phyloP scores from a whole-genome alignment of 1,140 invertebrate species.

The Drosophila orena region DNA sequence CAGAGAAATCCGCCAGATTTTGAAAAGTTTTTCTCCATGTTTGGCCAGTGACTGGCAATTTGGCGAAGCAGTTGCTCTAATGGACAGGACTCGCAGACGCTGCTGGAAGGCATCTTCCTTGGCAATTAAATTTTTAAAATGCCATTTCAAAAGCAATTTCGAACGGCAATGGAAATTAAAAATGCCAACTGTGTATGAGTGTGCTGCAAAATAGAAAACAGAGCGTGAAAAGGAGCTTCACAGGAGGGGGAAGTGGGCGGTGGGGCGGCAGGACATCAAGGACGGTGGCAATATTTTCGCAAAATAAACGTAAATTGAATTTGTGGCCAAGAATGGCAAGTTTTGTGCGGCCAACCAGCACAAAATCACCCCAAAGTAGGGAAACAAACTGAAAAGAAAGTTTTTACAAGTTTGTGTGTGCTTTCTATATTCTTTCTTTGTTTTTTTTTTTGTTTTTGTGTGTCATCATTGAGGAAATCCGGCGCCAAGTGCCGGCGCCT shows the following conservation, averaged over 20 bases:
- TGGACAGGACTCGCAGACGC: slow-evolving; percentile 56
- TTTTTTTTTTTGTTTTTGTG: slow-evolving; percentile 14
- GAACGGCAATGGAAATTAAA: slow-evolving; percentile 54
- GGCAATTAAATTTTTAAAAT: slow-evolving; percentile 80
- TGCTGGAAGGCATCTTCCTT: slow-evolving; percentile 36
- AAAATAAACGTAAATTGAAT: slow-evolving; percentile 72
- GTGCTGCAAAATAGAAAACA: slow-evolving; percentile 29
- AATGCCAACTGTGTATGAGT: slow-evolving; percentile 39
- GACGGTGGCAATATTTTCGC: slow-evolving; percentile 45
- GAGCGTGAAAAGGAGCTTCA: slow-evolving; percentile 5
- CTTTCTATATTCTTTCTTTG: not conserved
- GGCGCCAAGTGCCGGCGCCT: slow-evolving; percentile 60
- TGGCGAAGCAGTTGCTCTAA: slow-evolving; percentile 49
- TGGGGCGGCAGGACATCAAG: slow-evolving; percentile 8
- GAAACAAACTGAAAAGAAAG: slow-evolving; percentile 45
- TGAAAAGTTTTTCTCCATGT: slow-evolving; percentile 9
- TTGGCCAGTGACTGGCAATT: slow-evolving; percentile 60
- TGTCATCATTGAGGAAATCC: slow-evolving; percentile 43
- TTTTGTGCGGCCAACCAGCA: slow-evolving; percentile 29
- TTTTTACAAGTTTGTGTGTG: slow-evolving; percentile 24
- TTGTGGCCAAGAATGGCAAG: slow-evolving; percentile 38
- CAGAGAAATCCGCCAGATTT: not conserved
- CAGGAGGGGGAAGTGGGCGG: not conserved
- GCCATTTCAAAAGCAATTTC: slow-evolving; percentile 69
- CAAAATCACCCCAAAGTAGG: slow-evolving; percentile 27